Conservation (phyloP, 1,140 invertebrate genomes). For the Wiebesia pumilae region DNA sequence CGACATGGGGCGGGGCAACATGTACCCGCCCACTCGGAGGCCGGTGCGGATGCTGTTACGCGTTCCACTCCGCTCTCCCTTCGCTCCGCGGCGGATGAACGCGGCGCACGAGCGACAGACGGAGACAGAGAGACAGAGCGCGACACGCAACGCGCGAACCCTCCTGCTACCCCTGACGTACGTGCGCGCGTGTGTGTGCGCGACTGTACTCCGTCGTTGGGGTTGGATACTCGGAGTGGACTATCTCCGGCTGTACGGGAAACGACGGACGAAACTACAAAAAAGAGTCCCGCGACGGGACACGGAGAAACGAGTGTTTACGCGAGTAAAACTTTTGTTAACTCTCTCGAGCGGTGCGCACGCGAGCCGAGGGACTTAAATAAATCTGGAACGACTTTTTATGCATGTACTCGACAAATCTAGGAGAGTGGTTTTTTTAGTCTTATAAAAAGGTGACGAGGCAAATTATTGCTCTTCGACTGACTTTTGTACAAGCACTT, state of each 20-base stretch:
- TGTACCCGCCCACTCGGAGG: conserved; percentile 43
- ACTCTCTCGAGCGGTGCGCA: conserved; percentile 55
- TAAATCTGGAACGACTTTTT: conserved; percentile 65
- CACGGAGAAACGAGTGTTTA: conserved; percentile 74
- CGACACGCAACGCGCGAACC: neutral
- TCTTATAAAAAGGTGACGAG: neutral
- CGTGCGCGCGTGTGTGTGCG: too few species aligned
- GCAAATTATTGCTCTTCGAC: neutral
- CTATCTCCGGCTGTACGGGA: neutral
- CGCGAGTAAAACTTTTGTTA: conserved; percentile 74
- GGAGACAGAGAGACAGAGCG: neutral
- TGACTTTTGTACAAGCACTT: neutral
- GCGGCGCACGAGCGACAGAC: neutral
- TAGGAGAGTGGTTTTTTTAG: neutral
- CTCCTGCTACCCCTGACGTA: neutral
- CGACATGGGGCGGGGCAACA: conserved; percentile 27
- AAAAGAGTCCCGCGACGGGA: conserved; percentile 60
- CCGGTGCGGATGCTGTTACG: neutral
- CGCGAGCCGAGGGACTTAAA: conserved; percentile 67
- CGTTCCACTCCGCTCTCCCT: neutral
- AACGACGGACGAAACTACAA: conserved; percentile 55
- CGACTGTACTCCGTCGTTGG: neutral
- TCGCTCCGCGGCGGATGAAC: too few species aligned
- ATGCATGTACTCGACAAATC: conserved; percentile 5
- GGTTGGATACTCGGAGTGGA: neutral